A percentile compares a stretch with the other conserved stretches of the same genome.
phyloP scores from a whole-genome alignment of 2,113 vertebrate genomes.

The Erpornis zantholeuca region DNA sequence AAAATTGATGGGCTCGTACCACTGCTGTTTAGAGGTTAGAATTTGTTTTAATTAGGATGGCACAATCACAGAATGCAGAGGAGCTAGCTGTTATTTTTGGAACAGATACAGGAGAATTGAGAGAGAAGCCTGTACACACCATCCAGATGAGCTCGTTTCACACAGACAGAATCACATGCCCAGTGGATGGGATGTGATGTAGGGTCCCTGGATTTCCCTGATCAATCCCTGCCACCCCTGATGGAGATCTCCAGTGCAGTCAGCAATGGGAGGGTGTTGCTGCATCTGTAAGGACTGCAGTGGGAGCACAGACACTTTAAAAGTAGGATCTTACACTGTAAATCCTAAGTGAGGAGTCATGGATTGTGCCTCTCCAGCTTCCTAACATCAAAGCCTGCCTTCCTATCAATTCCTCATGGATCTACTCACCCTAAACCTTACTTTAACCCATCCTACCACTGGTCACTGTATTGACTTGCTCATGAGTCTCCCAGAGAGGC shows the following conservation, averaged over 20 bases:
- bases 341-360: background rate
- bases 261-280: background rate
- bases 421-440: background rate
- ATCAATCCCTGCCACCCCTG: background rate
- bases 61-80: conserved; percentile 39
- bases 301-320: background rate
- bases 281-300: background rate
- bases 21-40: background rate
- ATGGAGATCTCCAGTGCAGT: background rate
- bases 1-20: background rate
- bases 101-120: conserved; percentile 7
- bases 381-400: background rate
- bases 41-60: conserved; percentile 53
- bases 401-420: background rate
- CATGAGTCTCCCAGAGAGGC: background rate
- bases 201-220: background rate
- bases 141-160: conserved; percentile 10
- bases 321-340: background rate
- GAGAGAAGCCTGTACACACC: background rate
- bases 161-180: background rate
- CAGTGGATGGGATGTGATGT: background rate
- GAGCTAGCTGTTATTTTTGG: conserved; percentile 51
- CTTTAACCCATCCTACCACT: background rate
- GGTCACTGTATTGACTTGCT: background rate
- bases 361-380: background rate